phyloP scores from a whole-genome alignment of 1,140 invertebrate genomes.

The Pachypsylla venusta region DNA sequence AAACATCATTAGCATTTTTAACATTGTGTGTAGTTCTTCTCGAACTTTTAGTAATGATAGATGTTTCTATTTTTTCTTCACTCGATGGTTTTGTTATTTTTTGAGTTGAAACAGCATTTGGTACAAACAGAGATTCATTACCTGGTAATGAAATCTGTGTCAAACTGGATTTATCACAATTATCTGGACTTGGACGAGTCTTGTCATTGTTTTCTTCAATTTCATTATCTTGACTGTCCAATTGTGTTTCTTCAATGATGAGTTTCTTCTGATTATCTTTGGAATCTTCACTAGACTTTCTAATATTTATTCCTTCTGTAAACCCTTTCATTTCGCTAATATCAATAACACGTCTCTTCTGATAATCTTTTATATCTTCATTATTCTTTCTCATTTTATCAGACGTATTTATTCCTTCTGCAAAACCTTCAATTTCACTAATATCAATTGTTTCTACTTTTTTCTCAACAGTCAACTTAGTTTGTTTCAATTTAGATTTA shows the following conservation, averaged over 20 bases:
- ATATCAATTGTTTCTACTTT: not conserved
- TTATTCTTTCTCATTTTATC: too few relatives aligned
- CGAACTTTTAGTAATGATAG: not conserved
- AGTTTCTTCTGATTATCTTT: not conserved
- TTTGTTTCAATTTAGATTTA: not conserved
- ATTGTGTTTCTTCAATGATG: conserved; percentile 2
- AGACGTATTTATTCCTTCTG: too few relatives aligned
- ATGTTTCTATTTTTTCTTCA: not conserved
- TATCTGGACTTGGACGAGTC: not conserved
- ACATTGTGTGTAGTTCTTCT: too few relatives aligned
- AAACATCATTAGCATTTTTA: too few relatives aligned
- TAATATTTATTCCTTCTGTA: too few relatives aligned
- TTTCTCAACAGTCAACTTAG: not conserved
- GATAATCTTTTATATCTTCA: too few relatives aligned
- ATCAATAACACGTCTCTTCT: too few relatives aligned
- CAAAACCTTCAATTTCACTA: not conserved
- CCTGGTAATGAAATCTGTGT: not conserved
- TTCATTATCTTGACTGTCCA: not conserved
- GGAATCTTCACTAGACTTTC: too few relatives aligned
- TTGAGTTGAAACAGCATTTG: conserved; percentile 1
- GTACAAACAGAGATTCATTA: not conserved
- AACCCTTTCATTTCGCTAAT: too few relatives aligned
- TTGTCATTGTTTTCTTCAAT: not conserved
- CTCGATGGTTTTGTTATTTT: not conserved
- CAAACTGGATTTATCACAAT: not conserved